These are phyloP conservation scores for Amia ocellicauda DNA, from an alignment of 2,113 vertebrate species.

Conservation along the genomic window DNA sequence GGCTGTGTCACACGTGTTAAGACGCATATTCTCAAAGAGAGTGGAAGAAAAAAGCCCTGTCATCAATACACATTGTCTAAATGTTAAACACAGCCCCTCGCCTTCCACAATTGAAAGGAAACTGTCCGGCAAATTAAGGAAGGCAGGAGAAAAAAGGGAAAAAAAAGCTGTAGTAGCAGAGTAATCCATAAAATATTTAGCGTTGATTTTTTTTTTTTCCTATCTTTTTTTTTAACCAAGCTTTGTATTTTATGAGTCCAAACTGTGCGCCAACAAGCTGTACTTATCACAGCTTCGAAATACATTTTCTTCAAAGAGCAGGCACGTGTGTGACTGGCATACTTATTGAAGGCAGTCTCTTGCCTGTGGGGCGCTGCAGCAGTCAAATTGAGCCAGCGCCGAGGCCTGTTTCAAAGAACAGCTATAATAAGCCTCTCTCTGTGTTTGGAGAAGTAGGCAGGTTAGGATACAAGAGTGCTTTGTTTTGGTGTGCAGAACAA, in stretches of 20 bases:
- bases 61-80: slow-evolving; percentile 31
- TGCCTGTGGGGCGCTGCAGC: slow-evolving; percentile 48
- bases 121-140: slow-evolving; percentile 24
- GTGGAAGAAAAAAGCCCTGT: slow-evolving; percentile 32
- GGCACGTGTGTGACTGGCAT: slow-evolving; percentile 52
- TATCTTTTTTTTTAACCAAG: slow-evolving; percentile 25
- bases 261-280: slow-evolving; percentile 34
- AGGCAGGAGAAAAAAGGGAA: slow-evolving; percentile 29
- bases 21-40: neutral
- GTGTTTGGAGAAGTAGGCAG: neutral
- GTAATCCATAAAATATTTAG: slow-evolving; percentile 62
- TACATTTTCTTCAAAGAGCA: slow-evolving; percentile 27
- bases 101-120: no score
- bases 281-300: slow-evolving; percentile 45
- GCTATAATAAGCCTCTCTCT: neutral
- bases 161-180: slow-evolving; percentile 39
- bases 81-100: slow-evolving; percentile 1
- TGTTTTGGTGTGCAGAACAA: no score
- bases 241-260: slow-evolving; percentile 45
- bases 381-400: slow-evolving; percentile 40
- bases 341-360: slow-evolving; percentile 45
- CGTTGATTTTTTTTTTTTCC: slow-evolving; percentile 13
- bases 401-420: neutral
- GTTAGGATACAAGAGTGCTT: neutral
- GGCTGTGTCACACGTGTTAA: no score